Evolutionary conservation across 2,888 invertebrate species (phyloP), one percentile per base, ranked within the genome.

Genomic region (Blastobasis lacticolella): DNA sequence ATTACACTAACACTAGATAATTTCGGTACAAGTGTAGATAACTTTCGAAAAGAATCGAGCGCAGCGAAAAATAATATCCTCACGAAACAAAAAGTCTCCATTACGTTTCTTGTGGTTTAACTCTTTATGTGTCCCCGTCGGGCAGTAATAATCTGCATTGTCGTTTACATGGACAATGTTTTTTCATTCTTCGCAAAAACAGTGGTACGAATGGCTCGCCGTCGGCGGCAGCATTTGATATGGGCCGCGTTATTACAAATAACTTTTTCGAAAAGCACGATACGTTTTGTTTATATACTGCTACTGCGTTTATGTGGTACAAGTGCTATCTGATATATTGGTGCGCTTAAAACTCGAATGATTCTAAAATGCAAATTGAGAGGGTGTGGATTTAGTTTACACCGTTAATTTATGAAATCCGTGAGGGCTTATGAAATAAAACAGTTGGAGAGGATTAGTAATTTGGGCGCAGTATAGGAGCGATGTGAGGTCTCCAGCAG

Each of bases 121-220:
- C 75, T 72, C 74, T 76, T 74, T 75, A 78, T 73, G 70, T 64
- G 74, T 80, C 80, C 78, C 81, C 67, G 58, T 57, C 63, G 78
- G 73, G 69, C 71, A 75, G 73, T 82, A 76, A 78, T 81, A 81
- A 80, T 81, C 77, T 82, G 77, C 78, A 80, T 79, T 72, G 74
- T 77, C 76, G 73, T 81, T 81, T 78, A 76, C 73, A 78, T 77
- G 73, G 68, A 66, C 71, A 64, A 78, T 81, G 79, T 80, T 78
- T 79, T 81, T 78, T 76, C 75, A 78, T 76, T 75, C 68, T 66
- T 71, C 64, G 69, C 69, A 76, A 76, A 79, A 78, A 78, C 73
- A 71, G 59, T 64, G 62, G 63, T 64, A 66, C 68, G 63, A 73
- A 67, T 69, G 68, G 68, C 64, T 69, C 64, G 76, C 71, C 73